Conservation (phyloP, 2,113 vertebrate genomes). For the Arenaria interpres region DNA sequence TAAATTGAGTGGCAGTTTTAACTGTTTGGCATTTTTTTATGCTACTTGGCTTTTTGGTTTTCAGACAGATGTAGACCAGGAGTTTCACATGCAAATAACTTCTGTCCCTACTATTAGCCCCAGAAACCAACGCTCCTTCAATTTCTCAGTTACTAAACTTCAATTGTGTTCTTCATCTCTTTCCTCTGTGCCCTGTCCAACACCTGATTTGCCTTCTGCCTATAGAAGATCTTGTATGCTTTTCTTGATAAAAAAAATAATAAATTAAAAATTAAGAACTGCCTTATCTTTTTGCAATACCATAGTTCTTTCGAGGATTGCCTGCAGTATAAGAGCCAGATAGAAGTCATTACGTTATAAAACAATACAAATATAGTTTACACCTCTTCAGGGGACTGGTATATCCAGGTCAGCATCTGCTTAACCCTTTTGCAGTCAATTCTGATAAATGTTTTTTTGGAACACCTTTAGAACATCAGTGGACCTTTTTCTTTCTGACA, state of each 20-base stretch:
- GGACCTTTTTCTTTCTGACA: too few relatives aligned
- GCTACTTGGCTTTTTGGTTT: not conserved
- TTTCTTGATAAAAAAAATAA: not conserved
- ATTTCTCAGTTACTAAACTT: not conserved
- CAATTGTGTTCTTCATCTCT: not conserved
- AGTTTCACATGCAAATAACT: not conserved
- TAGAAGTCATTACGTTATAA: not conserved
- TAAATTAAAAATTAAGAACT: not conserved
- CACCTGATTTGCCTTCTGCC: not conserved
- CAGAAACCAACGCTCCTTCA: not conserved
- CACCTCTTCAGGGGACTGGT: not conserved
- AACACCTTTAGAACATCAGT: not conserved
- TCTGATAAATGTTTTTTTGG: not conserved
- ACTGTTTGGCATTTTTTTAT: not conserved
- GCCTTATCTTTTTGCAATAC: not conserved
- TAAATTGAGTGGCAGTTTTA: not conserved
- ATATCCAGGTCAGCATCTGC: not conserved
- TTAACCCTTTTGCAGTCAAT: not conserved
- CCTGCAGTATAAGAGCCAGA: not conserved
- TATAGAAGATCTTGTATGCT: not conserved
- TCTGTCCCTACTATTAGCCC: not conserved
- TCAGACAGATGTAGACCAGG: not conserved
- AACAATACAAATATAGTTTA: not conserved
- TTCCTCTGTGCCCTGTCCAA: not conserved
- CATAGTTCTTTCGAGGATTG: not conserved